These are phyloP conservation scores for Dromaius novaehollandiae DNA, from an alignment of 2,113 vertebrate genomes.

Conservation along the genomic window DNA sequence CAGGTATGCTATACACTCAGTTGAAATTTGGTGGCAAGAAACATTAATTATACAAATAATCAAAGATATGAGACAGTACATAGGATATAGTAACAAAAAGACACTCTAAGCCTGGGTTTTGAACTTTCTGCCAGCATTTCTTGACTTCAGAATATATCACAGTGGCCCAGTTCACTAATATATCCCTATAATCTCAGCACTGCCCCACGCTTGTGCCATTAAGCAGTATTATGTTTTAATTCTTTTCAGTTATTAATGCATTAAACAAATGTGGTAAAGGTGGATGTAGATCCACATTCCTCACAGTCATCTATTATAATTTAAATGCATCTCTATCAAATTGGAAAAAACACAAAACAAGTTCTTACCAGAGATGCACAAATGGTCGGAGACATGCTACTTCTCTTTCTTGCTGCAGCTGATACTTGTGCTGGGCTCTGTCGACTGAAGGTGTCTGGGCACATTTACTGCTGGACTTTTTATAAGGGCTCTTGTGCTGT, in stretches of 20 bases:
- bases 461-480: slow-evolving; percentile 4
- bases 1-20: too few species aligned
- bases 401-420: background rate
- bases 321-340: background rate
- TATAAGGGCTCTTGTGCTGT: slow-evolving; percentile 42
- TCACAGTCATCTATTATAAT: background rate
- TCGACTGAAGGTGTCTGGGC: background rate
- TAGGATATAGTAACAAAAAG: background rate
- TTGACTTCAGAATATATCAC: background rate
- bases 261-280: background rate
- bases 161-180: background rate
- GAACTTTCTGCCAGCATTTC: background rate
- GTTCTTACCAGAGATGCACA: slow-evolving; percentile 12
- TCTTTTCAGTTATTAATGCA: background rate
- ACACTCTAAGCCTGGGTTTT: background rate
- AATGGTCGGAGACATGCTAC: background rate
- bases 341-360: background rate
- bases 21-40: background rate
- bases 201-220: background rate
- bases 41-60: background rate
- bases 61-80: background rate
- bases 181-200: rapidly evolving
- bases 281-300: background rate
- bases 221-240: background rate
- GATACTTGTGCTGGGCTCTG: background rate